Base-by-base conservation (phyloP, 2,113 vertebrate genomes). In the Elgaria multicarinata region DNA sequence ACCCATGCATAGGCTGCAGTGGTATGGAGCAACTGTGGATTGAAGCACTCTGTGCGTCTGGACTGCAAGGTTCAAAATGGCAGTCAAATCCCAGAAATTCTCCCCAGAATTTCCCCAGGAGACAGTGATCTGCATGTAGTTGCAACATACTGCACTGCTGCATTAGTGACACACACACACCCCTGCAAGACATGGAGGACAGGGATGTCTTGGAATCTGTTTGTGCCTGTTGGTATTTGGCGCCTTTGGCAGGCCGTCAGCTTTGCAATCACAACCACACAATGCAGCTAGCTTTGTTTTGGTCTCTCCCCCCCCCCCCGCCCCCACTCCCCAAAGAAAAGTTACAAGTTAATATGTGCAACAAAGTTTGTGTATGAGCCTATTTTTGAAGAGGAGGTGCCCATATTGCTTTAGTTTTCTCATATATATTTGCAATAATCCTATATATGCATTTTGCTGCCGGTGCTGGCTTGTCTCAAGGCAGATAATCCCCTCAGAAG, bases 201-300 rank as follows among this genome's bases (percentile, higher is more conserved):
- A 90, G 69, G 84, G 26, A 26, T 36, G 39, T 55, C 79, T 58
- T 86, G 87, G 88, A 69, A 86, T 90, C 83, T 75, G 87, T 39
- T 83, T n/a, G 8, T 26, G 14, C 77, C 89, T 92, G 3, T 53
- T 85, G 92, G 74, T 69, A 66, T 85, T 6, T n/a, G 9, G 31
- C 0, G n/a, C 86, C 64, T 80, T 83, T 88, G 64, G 31, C 87
- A 1, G 0, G 2, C 0, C 87, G 78, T 39, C 78, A 58, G 88
- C 89, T 75, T 85, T 74, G 22, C 67, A 39, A 4, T 10, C 28
- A 20, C 39, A 78, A 31, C 10, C 58, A 67, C 58, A 53, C 24
- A 67, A 31, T 72, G 50, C n/a, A 31, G 50, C 77, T 42, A 14
- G 33, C 53, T 80, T 79, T 31, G 18, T 86, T 14, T 75, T 86